Base-by-base conservation (phyloP, 2,888 invertebrate species). In the Crossocerus cetratus region DNA sequence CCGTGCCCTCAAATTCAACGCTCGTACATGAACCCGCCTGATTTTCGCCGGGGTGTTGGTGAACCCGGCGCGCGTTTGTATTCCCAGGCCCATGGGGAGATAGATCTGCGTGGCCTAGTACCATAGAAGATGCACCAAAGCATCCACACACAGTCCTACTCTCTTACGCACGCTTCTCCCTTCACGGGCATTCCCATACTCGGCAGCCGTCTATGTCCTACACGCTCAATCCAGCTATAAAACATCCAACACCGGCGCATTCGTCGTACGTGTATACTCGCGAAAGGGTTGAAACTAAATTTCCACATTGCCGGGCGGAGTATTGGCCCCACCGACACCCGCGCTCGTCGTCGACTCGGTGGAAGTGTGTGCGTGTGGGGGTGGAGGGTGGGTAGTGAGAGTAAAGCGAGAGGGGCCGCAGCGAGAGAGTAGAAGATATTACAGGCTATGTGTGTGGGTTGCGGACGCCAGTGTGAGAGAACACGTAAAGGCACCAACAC, bases 251-350 rank as follows among this genome's bases (percentile, higher is more conserved):
- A 76, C 74, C 64, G 45, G 42, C 66, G 23, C 54, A 56, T 72
- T 49, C 44, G 69, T 65, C 54, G 45, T 18, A 57, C 67, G 57
- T 49, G 49, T 21, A 44, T 21, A 11, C 58, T 2, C 65, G 18
- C 45, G 54, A 22, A 57, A 54, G 8, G 20, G 11, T 13, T 42
- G 57, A 78, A 81, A 82, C 82, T 84, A 81, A 82, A 85, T 84
- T 85, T 84, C 78, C 80, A 80, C 81, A 76, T 77, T 81, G 69
- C 76, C 69, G 70, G 72, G 68, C 80, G 74, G 84, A 83, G 83
- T 83, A 82, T 83, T 84, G 84, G 83, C 81, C 83, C 80, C 80
- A 75, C 69, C 67, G 49, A 53, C 62, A 64, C 62, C 18, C 72
- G 67, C 74, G 59, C n/a, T n/a, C 69, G 74, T 49, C 23, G 63